Percentiles rank a stretch among this genome's conserved stretches.
phyloP scores from a whole-genome alignment of 2,797 vertebrate species.

The Acrocephalus scirpaceus region DNA sequence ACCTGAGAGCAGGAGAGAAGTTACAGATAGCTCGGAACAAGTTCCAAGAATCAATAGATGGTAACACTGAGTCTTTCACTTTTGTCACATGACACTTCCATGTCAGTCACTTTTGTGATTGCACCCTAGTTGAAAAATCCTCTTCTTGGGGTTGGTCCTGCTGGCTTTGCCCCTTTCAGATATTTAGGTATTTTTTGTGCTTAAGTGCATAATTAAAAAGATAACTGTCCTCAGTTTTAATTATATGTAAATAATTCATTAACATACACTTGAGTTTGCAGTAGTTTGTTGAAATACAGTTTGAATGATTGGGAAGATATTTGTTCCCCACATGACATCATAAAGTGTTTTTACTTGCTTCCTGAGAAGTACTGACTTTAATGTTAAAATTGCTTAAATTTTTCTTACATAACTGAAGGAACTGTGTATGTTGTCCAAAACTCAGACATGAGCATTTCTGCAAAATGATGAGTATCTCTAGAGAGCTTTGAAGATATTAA shows the following conservation, averaged over 20 bases:
- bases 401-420: background rate
- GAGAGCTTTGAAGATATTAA: background rate
- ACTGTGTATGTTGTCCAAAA: background rate
- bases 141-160: background rate
- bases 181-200: background rate
- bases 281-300: background rate
- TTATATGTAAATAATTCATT: background rate
- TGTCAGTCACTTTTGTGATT: background rate
- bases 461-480: background rate
- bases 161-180: background rate
- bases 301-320: background rate
- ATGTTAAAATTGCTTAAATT: background rate
- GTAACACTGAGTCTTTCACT: slow-evolving; percentile 68
- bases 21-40: slow-evolving; percentile 82
- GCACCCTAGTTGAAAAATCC: background rate
- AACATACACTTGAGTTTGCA: background rate
- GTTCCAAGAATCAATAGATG: slow-evolving; percentile 82
- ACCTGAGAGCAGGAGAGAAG: slow-evolving; percentile 88
- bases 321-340: background rate
- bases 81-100: background rate
- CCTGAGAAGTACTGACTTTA: background rate
- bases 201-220: background rate
- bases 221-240: background rate
- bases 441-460: background rate
- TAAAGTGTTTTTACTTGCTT: background rate